These are phyloP conservation scores for Poeciliopsis turrubarensis DNA, from an alignment of 2,113 vertebrate species.

Conservation along the genomic window DNA sequence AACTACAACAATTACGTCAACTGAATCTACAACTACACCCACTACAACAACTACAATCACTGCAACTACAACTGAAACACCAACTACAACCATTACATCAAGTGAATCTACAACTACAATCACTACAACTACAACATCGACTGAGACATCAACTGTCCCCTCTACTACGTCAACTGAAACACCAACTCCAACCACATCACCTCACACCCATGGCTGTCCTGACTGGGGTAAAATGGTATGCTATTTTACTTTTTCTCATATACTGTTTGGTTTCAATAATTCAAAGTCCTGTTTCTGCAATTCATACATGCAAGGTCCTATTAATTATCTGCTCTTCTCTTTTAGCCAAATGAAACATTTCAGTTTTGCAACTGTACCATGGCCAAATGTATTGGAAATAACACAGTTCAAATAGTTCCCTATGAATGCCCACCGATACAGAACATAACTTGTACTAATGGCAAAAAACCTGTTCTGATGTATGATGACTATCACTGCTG, in stretches of 20 bases:
- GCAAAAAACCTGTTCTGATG: constrained; percentile 79
- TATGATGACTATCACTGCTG: constrained; percentile 84
- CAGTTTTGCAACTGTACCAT: constrained; percentile 84
- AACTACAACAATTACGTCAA: background rate
- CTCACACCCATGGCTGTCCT: too few species aligned
- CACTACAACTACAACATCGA: background rate
- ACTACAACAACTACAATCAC: too few species aligned
- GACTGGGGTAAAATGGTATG: too few species aligned
- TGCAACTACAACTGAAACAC: too few species aligned
- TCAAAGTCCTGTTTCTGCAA: too few species aligned
- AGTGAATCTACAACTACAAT: too few species aligned
- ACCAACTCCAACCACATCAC: background rate
- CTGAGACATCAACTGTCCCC: background rate
- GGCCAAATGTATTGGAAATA: constrained; percentile 85
- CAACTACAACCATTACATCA: background rate
- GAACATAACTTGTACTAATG: constrained; percentile 84
- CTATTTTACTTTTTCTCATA: too few species aligned
- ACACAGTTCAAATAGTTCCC: constrained; percentile 77
- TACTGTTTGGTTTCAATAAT: too few species aligned
- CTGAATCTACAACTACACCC: too few species aligned
- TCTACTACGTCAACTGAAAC: background rate
- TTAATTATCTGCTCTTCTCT: background rate
- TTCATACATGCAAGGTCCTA: too few species aligned
- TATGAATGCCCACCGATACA: constrained; percentile 79
- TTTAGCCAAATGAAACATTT: constrained; percentile 85